A percentile compares a stretch with the other conserved stretches of the same genome.
These are phyloP conservation scores for Andrena trimmerana DNA, from an alignment of 2,888 invertebrate species.

Conservation along the genomic window DNA sequence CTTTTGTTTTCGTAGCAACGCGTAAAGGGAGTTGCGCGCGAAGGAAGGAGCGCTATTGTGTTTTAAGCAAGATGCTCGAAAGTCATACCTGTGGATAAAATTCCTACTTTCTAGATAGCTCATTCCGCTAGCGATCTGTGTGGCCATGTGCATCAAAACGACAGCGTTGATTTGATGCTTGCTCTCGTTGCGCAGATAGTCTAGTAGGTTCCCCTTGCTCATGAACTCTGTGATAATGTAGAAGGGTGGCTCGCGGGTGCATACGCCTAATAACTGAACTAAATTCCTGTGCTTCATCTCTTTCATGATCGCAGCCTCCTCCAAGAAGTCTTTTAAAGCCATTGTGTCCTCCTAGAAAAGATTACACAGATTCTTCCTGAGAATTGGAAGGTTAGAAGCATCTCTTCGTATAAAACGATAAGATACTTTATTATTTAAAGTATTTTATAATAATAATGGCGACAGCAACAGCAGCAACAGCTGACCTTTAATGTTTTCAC, in stretches of 20 bases:
- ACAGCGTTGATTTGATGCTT: constrained; percentile 96
- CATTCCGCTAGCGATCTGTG: constrained; percentile 99
- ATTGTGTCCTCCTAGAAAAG: constrained; percentile 95
- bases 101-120: constrained; percentile 97
- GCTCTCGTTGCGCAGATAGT: constrained; percentile 96
- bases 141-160: constrained; percentile 99
- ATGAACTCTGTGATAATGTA: constrained; percentile 99
- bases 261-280: constrained; percentile 98
- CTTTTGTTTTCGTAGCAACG: not conserved
- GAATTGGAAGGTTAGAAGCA: constrained; percentile 3
- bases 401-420: too few relatives aligned
- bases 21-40: not conserved
- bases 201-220: constrained; percentile 98
- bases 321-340: constrained; percentile 99
- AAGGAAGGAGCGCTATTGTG: not conserved
- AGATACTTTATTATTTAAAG: not conserved
- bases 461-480: not conserved
- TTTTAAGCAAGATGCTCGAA: not conserved
- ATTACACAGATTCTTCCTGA: constrained; percentile 16
- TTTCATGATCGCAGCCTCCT: constrained; percentile 99
- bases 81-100: constrained; percentile 94
- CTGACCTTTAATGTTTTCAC: constrained; percentile 97
- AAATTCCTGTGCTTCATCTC: constrained; percentile 99
- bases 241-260: constrained; percentile 99
- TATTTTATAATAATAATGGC: not conserved